Conservation (phyloP, 2,888 invertebrate species). For the Tipula unca region DNA sequence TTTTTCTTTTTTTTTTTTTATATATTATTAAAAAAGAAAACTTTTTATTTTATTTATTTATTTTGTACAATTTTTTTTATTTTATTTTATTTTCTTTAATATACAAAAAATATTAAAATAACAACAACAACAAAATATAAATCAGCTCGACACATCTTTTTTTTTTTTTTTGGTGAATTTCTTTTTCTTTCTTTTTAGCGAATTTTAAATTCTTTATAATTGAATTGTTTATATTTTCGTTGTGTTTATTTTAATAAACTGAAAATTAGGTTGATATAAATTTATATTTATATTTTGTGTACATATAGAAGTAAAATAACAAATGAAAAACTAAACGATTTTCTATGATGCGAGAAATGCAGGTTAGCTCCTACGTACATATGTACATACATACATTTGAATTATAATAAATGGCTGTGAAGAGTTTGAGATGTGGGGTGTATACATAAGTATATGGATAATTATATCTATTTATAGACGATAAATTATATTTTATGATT, state of each 20-base stretch:
- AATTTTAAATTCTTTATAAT: conserved; percentile 8
- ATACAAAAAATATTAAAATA: not conserved
- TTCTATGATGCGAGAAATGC: not conserved
- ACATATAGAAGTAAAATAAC: not conserved
- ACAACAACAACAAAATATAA: not conserved
- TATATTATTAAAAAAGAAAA: not conserved
- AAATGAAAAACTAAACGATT: not conserved
- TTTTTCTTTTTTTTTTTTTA: not conserved
- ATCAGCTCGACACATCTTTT: not conserved
- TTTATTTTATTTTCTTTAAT: not conserved
- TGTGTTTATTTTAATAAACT: conserved; percentile 8
- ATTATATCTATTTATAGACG: not conserved
- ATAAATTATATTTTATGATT: not conserved
- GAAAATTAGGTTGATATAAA: not conserved
- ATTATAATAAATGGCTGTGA: not conserved
- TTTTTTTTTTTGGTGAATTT: not conserved
- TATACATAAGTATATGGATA: not conserved
- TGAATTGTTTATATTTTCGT: not conserved
- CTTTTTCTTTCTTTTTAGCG: not conserved
- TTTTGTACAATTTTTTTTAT: not conserved
- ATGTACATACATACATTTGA: not conserved
- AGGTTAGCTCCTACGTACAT: not conserved
- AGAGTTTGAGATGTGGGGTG: not conserved
- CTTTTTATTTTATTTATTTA: not conserved
- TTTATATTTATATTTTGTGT: not conserved